These are phyloP conservation scores for Cavia aperea DNA, from an alignment of 2,113 vertebrate species.

Conservation along the genomic window DNA sequence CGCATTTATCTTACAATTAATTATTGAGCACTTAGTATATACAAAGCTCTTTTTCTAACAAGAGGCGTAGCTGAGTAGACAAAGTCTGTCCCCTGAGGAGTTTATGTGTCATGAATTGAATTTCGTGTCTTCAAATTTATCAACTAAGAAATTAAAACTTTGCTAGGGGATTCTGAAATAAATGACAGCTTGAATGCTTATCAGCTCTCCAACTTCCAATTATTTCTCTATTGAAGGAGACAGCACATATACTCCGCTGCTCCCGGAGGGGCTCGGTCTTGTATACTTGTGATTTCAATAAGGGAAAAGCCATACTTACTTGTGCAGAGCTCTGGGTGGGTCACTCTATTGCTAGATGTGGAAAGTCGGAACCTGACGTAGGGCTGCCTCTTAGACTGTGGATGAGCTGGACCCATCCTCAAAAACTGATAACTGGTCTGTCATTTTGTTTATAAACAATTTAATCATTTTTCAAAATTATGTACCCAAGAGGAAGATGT, in stretches of 20 bases:
- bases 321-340: background rate
- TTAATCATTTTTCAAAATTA: constrained; percentile 19
- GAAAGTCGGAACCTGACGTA: background rate
- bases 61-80: constrained; percentile 3
- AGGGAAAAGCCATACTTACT: background rate
- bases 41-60: background rate
- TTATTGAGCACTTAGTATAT: background rate
- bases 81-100: background rate
- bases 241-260: background rate
- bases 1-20: constrained; percentile 27
- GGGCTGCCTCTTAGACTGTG: background rate
- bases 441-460: background rate
- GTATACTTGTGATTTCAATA: background rate
- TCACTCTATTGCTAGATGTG: background rate
- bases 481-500: background rate
- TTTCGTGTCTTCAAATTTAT: constrained; percentile 9
- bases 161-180: background rate
- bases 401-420: background rate
- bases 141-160: background rate
- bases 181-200: background rate
- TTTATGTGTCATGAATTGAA: background rate
- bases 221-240: background rate
- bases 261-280: background rate
- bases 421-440: background rate
- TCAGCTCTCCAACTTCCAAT: background rate